Conservation (phyloP, 2,888 invertebrate genomes). For the Chydorus sphaericus region DNA sequence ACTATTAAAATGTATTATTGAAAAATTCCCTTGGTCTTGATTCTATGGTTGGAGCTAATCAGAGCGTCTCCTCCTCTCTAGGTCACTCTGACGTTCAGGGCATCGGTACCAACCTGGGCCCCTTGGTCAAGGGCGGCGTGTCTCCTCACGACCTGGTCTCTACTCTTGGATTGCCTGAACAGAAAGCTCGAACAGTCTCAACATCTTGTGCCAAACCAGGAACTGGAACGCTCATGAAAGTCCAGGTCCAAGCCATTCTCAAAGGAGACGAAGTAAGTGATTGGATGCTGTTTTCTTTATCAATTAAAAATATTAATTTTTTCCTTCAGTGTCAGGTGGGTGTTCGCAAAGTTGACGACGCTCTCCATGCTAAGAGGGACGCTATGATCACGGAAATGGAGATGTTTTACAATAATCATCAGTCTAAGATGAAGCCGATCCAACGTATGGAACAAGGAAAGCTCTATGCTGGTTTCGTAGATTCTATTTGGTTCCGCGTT, state of each 20-base stretch:
- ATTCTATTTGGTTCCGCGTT: background rate
- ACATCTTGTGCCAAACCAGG: too few relatives aligned
- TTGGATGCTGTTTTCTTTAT: too few relatives aligned
- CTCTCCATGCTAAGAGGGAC: background rate
- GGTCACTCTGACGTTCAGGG: background rate
- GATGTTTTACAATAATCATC: background rate
- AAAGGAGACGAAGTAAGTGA: too few relatives aligned
- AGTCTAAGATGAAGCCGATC: background rate
- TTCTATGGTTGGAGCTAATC: background rate
- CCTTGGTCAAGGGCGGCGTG: background rate
- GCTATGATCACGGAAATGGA: background rate
- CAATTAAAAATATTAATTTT: background rate
- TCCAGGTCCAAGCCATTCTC: too few relatives aligned
- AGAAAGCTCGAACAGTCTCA: too few relatives aligned
- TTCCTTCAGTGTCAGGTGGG: background rate
- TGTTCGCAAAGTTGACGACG: background rate
- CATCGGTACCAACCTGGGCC: background rate
- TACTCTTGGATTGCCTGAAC: too few relatives aligned
- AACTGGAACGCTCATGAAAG: too few relatives aligned
- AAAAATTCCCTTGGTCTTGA: background rate
- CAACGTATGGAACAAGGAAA: background rate
- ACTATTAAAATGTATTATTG: background rate
- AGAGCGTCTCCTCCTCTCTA: background rate
- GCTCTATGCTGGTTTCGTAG: background rate
- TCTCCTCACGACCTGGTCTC: slow-evolving; percentile 8